These are phyloP conservation scores for Tricholauxania praeusta DNA, from an alignment of 2,888 invertebrate species.

Conservation along the genomic window DNA sequence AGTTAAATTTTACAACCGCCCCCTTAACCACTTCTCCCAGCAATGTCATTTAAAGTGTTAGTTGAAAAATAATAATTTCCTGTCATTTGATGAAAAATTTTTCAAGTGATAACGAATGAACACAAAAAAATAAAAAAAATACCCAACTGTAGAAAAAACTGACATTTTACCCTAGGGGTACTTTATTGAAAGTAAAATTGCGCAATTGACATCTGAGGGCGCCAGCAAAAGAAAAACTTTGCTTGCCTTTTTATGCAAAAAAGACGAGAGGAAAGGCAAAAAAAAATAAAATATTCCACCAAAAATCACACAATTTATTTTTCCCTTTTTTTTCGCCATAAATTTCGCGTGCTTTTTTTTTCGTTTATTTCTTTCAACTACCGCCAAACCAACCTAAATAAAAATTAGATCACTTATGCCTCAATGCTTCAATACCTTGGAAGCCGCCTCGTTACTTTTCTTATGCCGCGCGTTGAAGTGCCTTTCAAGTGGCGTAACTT, in stretches of 20 bases:
- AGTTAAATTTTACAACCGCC: too few relatives aligned
- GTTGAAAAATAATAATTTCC: slow-evolving; percentile 28
- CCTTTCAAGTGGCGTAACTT: not conserved
- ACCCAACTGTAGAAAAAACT: not conserved
- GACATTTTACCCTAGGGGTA: slow-evolving; percentile 36
- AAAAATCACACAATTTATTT: slow-evolving; percentile 23
- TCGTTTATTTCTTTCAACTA: not conserved
- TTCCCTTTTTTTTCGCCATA: not conserved
- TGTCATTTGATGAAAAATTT: slow-evolving; percentile 12
- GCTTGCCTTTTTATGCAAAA: slow-evolving; percentile 8
- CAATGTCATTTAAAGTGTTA: too few relatives aligned
- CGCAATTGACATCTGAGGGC: slow-evolving; percentile 31
- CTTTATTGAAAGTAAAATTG: slow-evolving; percentile 24
- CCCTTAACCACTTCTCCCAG: too few relatives aligned
- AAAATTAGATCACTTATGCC: slow-evolving; percentile 40
- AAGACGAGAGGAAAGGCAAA: not conserved
- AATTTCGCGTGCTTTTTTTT: not conserved
- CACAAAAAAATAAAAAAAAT: not conserved
- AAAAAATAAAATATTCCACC: slow-evolving; percentile 21
- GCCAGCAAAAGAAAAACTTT: slow-evolving; percentile 1
- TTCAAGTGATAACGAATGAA: not conserved
- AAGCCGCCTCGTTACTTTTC: not conserved
- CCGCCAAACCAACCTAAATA: slow-evolving; percentile 16
- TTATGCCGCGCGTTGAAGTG: slow-evolving; percentile 3
- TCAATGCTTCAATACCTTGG: not conserved